These are phyloP conservation scores for Rhinella marina DNA, from an alignment of 2,797 vertebrate genomes.

Conservation along the genomic window DNA sequence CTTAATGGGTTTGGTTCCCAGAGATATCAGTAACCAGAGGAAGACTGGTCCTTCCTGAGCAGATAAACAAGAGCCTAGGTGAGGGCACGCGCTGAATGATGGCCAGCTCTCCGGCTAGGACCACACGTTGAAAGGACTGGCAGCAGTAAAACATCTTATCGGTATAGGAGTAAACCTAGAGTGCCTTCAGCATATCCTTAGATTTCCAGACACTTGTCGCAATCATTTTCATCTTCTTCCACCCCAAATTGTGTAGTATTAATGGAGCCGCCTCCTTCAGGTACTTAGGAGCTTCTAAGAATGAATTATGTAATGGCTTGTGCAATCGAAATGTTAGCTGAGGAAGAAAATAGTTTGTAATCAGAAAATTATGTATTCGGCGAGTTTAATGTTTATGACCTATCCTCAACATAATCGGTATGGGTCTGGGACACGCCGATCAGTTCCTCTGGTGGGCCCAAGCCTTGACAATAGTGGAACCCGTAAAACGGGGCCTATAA, in stretches of 20 bases:
- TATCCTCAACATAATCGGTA: no score
- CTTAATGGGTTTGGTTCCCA: slow-evolving; percentile 82
- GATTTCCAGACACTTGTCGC: slow-evolving; percentile 3
- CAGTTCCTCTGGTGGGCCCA: no score
- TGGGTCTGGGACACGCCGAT: no score
- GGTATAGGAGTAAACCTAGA: slow-evolving; percentile 8
- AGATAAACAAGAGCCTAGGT: slow-evolving; percentile 72
- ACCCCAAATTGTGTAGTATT: background rate
- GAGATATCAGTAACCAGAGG: slow-evolving; percentile 77
- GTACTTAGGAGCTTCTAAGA: background rate
- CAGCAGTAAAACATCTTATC: slow-evolving; percentile 30
- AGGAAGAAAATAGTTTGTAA: no score
- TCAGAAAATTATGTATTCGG: no score
- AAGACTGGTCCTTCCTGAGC: slow-evolving; percentile 80
- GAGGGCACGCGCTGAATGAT: slow-evolving; percentile 52
- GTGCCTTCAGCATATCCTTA: slow-evolving; percentile 24
- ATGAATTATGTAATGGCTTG: background rate
- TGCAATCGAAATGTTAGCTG: no score
- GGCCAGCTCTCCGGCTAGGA: slow-evolving; percentile 1
- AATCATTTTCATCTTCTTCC: slow-evolving; percentile 14
- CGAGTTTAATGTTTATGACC: no score
- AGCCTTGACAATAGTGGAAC: no score
- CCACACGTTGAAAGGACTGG: slow-evolving; percentile 33
- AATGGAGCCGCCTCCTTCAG: background rate
- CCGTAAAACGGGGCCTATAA: no score